Evolutionary conservation across 2,113 vertebrate species (phyloP), one percentile per base, ranked within the genome.

Genomic region (Picathartes gymnocephalus): DNA sequence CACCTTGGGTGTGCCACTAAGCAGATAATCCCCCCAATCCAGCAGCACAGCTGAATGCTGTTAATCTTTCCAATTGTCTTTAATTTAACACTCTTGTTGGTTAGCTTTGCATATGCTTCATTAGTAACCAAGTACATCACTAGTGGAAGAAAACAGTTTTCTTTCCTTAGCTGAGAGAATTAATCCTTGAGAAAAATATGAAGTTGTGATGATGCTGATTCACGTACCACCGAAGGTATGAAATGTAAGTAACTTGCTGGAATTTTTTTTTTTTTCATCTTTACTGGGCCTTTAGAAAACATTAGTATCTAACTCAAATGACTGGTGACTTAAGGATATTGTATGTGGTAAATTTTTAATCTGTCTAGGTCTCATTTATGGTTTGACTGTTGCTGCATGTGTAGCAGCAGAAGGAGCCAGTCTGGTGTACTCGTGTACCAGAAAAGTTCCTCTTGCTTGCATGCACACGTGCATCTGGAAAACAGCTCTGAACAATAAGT

Each of bases 1-100:
- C 40, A 74, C 18, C 31, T 95, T 48, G 86, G 86, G 54, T 95
- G 90, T 90, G 79, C 71, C 71, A 70, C 70, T 91, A 94, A 95
- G 3, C 47, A 94, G 84, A 93, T 96, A 96, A 97, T 97, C 82
- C 45, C 37, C 64, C 39, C 60, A 82, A 9, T 39, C 30, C 39
- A 66, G 90, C 91, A 96, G 61, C 78, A 61, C 88, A 95, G 87
- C 88, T 96, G 93, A 96, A 94, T 93, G 88, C 86, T 93, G 69
- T 95, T 96, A 95, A 92, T 95, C 91, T 94, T 94, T 90, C 70
- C 93, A 94, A 57, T 62, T 94, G 37, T 86, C 93, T 97, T 96
- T 95, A 93, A 83, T 86, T 92, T 68, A 73, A 83, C 74, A 86
- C 45, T 35, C 64, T 89, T 35, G 8, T 87, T 81, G 19, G 33